Evolutionary conservation across 2,797 vertebrate genomes (phyloP), one percentile per base, ranked within the genome.

Genomic region (Brachyrhaphis roseni): DNA sequence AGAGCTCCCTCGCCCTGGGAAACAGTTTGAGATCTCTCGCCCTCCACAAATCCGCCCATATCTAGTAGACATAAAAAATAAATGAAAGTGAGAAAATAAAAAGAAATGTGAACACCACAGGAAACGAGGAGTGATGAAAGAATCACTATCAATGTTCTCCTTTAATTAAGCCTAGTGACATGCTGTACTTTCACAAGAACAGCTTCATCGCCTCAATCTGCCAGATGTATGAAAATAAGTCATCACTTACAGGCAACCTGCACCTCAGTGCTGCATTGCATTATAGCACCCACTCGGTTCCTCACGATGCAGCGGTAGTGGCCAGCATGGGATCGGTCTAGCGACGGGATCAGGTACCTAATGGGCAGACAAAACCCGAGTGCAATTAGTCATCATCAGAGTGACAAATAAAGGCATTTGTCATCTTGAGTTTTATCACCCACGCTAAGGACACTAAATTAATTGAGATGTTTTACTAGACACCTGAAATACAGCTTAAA

Each of bases 261-360:
- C 86, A 99, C 97, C 93, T 99, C 97, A 0, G 97, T 99, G 55
- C 97, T 98, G 88, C 97, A 96, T 95, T 99, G 98, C 93, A 99
- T 97, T 89, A 99, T 96, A 0, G 98, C 97, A 0, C 98, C 98
- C 92, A 99, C 97, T 39, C 98, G 95, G 92, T 99, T 99, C 36
- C 98, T 96, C 80, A 99, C 98, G 12, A 99, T 96, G 93, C 98
- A 99, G 85, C 98, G 97, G 94, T 99, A 99, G 96, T 97, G 97
- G 79, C 98, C 98, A 0, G 98, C 97, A 0, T 99, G 97, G 0
- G 96, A 96, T 79, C 97, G 96, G 95, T 99, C 98, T 94, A 99
- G 95, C 0, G 97, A 98, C 0, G 97, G 96, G 92, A 99, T 99
- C 95, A 98, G 96, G 92, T 99, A 99, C 95, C 98, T 99, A 90